Conservation (phyloP, 2,113 vertebrate genomes). For the Amblyornis subalaris region DNA sequence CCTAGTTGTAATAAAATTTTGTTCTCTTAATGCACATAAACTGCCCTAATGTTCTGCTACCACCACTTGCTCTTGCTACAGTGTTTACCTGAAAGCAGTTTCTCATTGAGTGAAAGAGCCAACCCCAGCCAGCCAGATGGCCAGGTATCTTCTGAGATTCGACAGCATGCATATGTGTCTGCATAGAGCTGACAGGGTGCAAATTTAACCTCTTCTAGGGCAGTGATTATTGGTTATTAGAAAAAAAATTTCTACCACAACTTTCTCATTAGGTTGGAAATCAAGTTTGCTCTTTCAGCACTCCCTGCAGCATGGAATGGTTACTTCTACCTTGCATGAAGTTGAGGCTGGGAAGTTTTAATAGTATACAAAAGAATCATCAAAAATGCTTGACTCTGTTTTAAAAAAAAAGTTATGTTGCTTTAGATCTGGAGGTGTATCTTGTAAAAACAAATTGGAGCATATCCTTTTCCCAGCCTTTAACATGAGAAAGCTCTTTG, state of each 20-base stretch:
- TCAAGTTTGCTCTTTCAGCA: neutral
- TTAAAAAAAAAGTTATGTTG: neutral
- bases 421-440: neutral
- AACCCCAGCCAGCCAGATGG: neutral
- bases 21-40: neutral
- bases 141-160: neutral
- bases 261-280: neutral
- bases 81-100: neutral
- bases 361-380: neutral
- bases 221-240: neutral
- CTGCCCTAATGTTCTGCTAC: neutral
- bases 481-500: neutral
- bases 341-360: neutral
- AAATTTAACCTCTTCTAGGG: neutral
- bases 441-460: neutral
- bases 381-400: neutral
- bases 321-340: neutral
- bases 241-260: neutral
- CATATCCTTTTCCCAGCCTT: neutral
- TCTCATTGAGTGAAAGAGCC: neutral
- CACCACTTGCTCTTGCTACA: neutral
- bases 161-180: rapidly evolving
- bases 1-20: neutral
- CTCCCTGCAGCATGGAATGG: neutral
- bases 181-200: neutral